Percentiles rank a stretch among this genome's conserved stretches.
These are phyloP conservation scores for Drosophila serrata DNA, from an alignment of 1,140 invertebrate genomes.

Conservation along the genomic window DNA sequence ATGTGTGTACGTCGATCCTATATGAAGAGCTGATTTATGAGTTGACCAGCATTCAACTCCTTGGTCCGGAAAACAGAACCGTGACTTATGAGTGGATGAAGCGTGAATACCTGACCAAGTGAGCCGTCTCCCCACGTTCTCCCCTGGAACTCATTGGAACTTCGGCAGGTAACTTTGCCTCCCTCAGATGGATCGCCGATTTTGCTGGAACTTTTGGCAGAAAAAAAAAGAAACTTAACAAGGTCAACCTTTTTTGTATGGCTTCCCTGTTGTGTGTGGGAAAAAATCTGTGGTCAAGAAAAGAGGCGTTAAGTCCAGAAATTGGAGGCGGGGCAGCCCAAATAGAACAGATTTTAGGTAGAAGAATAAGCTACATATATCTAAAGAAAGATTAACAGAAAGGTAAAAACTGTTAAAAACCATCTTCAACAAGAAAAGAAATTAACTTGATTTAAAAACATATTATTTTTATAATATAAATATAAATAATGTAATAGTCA, in stretches of 20 bases:
- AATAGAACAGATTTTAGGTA: conserved; percentile 19
- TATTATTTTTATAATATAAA: neutral
- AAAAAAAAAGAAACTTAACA: conserved; percentile 55
- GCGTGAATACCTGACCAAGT: conserved; percentile 48
- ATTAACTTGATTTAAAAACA: too few relatives aligned
- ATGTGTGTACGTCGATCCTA: conserved; percentile 1
- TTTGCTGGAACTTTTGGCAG: conserved; percentile 33
- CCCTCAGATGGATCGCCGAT: conserved; percentile 49
- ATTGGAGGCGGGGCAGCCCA: conserved; percentile 2
- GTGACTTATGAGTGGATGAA: conserved; percentile 77
- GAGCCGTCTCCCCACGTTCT: conserved; percentile 3
- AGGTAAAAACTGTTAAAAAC: neutral
- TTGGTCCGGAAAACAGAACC: conserved; percentile 42
- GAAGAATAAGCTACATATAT: neutral
- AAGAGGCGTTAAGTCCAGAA: conserved; percentile 30
- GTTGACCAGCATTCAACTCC: conserved; percentile 4
- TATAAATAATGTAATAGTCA: neutral
- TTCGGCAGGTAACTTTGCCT: conserved; percentile 50
- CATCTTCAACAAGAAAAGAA: neutral
- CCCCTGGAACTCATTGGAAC: conserved; percentile 21
- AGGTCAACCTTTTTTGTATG: conserved; percentile 71
- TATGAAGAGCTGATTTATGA: conserved; percentile 45
- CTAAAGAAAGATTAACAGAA: neutral
- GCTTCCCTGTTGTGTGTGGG: conserved; percentile 70
- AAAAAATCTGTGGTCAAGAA: conserved; percentile 38